phyloP scores from a whole-genome alignment of 2,113 vertebrate genomes.

The Coregonus clupeaformis region DNA sequence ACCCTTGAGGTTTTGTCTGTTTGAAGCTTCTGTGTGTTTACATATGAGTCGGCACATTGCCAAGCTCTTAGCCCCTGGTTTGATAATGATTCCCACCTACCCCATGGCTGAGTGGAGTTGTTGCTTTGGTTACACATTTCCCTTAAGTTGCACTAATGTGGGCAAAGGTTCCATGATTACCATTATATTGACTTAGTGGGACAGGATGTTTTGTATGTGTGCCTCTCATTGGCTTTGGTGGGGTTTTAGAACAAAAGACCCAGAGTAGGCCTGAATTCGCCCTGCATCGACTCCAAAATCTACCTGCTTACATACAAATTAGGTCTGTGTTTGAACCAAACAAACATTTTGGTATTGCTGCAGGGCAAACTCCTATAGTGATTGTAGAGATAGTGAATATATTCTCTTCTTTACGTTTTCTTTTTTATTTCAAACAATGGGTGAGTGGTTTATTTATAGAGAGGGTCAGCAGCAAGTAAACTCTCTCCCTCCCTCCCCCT shows the following conservation, averaged over 20 bases:
- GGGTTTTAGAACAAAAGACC: conserved; percentile 24
- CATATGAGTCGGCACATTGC: too few species aligned
- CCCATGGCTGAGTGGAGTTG: conserved; percentile 2
- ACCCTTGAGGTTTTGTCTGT: neutral
- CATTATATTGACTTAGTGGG: conserved; percentile 17
- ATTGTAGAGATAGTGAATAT: neutral
- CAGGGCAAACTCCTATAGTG: conserved; percentile 7
- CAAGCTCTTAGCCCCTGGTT: neutral
- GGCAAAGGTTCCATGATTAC: conserved; percentile 7
- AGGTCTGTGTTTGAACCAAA: conserved; percentile 14
- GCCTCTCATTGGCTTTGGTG: conserved; percentile 37
- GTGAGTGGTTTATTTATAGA: neutral
- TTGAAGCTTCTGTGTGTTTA: neutral
- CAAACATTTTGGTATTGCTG: conserved; percentile 35
- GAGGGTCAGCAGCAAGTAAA: neutral
- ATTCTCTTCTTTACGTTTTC: neutral
- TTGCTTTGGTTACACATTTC: conserved; percentile 11
- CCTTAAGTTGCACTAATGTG: neutral
- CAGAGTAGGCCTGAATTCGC: conserved; percentile 46
- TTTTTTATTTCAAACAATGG: neutral
- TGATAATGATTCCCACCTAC: neutral
- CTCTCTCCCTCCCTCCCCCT: neutral
- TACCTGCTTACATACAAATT: too few species aligned
- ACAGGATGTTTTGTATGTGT: conserved; percentile 57
- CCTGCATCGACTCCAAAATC: neutral